These are phyloP conservation scores for Poliocrania exsul DNA, from an alignment of 2,797 vertebrate genomes.

Conservation along the genomic window DNA sequence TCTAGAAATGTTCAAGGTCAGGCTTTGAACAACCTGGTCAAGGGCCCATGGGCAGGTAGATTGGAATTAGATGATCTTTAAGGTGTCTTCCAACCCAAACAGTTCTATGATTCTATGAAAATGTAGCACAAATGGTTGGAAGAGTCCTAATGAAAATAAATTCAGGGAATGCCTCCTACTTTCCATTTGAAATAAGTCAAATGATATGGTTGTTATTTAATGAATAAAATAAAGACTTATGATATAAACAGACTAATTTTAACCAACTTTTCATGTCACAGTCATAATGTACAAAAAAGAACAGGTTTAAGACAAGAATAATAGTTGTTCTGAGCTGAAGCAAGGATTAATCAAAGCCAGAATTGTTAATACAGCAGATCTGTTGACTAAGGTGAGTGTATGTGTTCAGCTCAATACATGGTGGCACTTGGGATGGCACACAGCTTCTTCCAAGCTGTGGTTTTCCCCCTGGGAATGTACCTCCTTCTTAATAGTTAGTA, in stretches of 20 bases:
- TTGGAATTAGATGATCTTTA: neutral
- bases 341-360: neutral
- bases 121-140: neutral
- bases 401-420: neutral
- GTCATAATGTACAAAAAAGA: neutral
- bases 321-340: neutral
- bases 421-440: neutral
- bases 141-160: neutral
- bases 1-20: neutral
- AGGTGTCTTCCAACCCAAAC: neutral
- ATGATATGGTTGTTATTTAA: neutral
- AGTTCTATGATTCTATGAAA: neutral
- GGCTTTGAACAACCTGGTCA: neutral
- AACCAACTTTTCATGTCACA: fast-evolving
- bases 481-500: neutral
- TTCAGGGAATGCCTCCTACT: neutral
- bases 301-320: neutral
- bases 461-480: neutral
- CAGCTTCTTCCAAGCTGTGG: neutral
- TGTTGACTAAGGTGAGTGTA: neutral
- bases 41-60: too few relatives aligned
- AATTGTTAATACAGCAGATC: neutral
- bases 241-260: neutral
- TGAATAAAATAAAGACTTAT: neutral
- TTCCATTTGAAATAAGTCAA: neutral